phyloP scores from a whole-genome alignment of 2,113 vertebrate species.

The Vireo altiloquus region DNA sequence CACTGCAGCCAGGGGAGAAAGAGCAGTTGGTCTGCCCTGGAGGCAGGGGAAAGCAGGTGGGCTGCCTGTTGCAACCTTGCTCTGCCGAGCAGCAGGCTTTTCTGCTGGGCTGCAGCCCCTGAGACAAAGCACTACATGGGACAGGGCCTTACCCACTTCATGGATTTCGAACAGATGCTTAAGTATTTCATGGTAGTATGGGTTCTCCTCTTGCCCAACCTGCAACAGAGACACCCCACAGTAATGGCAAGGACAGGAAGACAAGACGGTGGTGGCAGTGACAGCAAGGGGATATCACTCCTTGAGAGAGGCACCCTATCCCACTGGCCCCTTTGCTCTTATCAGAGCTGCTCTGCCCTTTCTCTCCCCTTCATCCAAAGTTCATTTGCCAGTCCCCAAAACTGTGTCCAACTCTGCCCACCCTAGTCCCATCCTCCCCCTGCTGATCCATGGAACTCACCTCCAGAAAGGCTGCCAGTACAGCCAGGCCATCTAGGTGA shows the following conservation, averaged over 20 bases:
- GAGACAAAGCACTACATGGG: background rate
- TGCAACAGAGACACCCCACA: slow-evolving; percentile 2
- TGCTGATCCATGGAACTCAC: background rate
- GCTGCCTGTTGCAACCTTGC: background rate
- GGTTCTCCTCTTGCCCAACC: slow-evolving; percentile 73
- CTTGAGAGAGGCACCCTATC: background rate
- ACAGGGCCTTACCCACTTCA: slow-evolving; percentile 63
- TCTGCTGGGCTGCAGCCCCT: background rate
- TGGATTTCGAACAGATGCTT: slow-evolving; percentile 41
- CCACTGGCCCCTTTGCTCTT: background rate
- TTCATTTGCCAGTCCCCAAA: background rate
- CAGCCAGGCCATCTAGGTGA: slow-evolving; percentile 69
- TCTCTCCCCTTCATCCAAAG: background rate
- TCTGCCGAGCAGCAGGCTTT: background rate
- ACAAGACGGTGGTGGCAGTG: accelerated
- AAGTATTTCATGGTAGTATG: slow-evolving; percentile 68
- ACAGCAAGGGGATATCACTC: background rate
- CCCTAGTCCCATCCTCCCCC: accelerated
- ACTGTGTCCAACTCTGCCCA: background rate
- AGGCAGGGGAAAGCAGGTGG: background rate
- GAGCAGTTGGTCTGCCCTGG: background rate
- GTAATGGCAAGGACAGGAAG: background rate
- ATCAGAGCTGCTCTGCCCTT: background rate
- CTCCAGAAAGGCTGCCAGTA: slow-evolving; percentile 75
- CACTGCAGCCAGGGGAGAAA: background rate